These are phyloP conservation scores for Scophthalmus maximus DNA, from an alignment of 2,113 vertebrate species.

Conservation along the genomic window DNA sequence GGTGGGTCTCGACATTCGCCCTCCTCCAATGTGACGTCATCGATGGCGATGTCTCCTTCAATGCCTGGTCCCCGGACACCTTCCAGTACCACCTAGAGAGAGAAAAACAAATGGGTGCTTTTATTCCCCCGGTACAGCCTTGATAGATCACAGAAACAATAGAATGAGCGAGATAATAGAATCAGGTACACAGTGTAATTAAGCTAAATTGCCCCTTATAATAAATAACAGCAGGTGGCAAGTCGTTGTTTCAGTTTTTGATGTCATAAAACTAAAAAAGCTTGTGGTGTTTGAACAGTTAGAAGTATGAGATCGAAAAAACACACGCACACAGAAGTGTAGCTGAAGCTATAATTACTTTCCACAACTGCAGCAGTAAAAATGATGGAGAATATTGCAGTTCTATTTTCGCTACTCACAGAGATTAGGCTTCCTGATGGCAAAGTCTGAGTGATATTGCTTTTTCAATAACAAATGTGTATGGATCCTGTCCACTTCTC, in stretches of 20 bases:
- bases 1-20: slow-evolving; percentile 94
- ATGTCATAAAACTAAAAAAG: slow-evolving; percentile 22
- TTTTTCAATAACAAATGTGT: slow-evolving; percentile 48
- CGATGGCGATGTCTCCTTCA: slow-evolving; percentile 98
- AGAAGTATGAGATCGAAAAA: neutral
- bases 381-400: slow-evolving; percentile 47
- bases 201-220: slow-evolving; percentile 29
- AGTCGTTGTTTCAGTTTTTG: slow-evolving; percentile 40
- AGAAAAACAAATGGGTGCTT: neutral
- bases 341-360: slow-evolving; percentile 55
- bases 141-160: slow-evolving; percentile 7
- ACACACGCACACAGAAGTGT: slow-evolving; percentile 4
- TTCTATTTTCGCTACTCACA: slow-evolving; percentile 22
- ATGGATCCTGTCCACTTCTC: slow-evolving; percentile 31
- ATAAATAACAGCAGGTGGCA: slow-evolving; percentile 40
- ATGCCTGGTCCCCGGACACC: slow-evolving; percentile 95
- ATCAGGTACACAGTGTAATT: slow-evolving; percentile 33
- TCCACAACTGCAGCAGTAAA: slow-evolving; percentile 48
- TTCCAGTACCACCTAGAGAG: slow-evolving; percentile 89
- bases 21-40: slow-evolving; percentile 95
- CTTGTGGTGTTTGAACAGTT: slow-evolving; percentile 12
- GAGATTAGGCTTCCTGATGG: slow-evolving; percentile 45
- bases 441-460: slow-evolving; percentile 42
- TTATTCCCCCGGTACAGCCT: neutral
- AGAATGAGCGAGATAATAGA: slow-evolving; percentile 7